Evolutionary conservation across 2,797 vertebrate species (phyloP).

Genomic region (Alfaro cultratus): DNA sequence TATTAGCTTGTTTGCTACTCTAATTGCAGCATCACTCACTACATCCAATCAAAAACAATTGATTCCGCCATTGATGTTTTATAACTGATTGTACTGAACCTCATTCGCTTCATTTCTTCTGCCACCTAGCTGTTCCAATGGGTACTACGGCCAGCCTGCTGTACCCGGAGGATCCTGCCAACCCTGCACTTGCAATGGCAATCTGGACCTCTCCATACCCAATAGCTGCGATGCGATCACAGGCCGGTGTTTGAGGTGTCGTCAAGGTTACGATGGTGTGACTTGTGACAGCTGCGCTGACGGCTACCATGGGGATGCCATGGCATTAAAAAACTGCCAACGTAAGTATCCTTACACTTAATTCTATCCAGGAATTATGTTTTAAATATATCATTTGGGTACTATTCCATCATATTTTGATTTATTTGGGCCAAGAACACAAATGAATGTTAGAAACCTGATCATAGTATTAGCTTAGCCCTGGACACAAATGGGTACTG

Average conservation of each 20-base stretch:
- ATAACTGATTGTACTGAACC: neutral
- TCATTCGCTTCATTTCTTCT: slow-evolving; percentile 17
- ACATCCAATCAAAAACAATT: neutral
- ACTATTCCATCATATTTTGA: neutral
- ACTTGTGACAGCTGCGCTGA: slow-evolving; percentile 89
- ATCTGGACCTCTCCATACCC: slow-evolving; percentile 89
- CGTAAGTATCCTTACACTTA: slow-evolving; percentile 82
- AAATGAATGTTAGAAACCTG: neutral
- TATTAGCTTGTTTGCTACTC: neutral
- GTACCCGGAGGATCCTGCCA: slow-evolving; percentile 89
- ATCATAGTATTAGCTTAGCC: neutral
- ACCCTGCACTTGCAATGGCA: slow-evolving; percentile 89
- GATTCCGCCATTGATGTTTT: neutral
- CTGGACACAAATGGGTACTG: neutral
- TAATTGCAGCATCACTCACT: neutral
- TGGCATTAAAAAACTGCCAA: slow-evolving; percentile 88
- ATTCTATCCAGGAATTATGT: neutral
- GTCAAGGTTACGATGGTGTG: slow-evolving; percentile 86
- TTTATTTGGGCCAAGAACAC: no score
- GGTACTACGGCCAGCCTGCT: slow-evolving; percentile 89
- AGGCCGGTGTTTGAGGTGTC: slow-evolving; percentile 92
- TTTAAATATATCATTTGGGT: neutral
- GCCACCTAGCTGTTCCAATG: slow-evolving; percentile 88
- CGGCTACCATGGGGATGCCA: slow-evolving; percentile 92
- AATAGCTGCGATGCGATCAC: slow-evolving; percentile 92